Base-by-base conservation (phyloP, 2,113 vertebrate genomes). In the Astur gentilis region DNA sequence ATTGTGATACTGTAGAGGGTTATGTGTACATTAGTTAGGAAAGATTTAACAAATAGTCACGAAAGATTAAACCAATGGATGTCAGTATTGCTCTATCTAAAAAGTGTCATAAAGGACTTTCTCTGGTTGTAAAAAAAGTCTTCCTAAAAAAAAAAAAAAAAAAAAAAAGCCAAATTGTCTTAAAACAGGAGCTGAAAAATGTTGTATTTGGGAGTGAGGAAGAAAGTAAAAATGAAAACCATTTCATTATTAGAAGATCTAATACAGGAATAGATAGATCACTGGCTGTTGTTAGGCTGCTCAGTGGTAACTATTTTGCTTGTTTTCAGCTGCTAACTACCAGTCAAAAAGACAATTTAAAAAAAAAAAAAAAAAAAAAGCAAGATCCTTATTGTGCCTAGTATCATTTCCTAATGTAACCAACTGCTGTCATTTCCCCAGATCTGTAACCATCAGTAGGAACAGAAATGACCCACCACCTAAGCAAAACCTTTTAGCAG, bases 71-170 rank as follows among this genome's bases (percentile, higher is more conserved):
- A 87, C 98, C 98, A 98, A 98, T 96, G 96, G 98, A 98, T 98
- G 98, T 98, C 98, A 98, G 97, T 98, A 93, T 97, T 98, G 95
- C 97, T 97, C 98, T 97, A 97, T 81, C 85, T 73, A 92, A 96
- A 75, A 93, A 89, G 32, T 62, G 62, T 42, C 45, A 61, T 34
- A 69, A 90, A 42, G 78, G 44, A 83, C 81, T 96, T 97, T 97
- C 95, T 97, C 54, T 94, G 97, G 95, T 97, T 95, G 80, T 38
- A 78, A 90, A 93, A 97, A 97, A 95, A 64, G 11, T 61, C 29
- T 80, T 76, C 2, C 4, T 29, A 7, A 38, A 38, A 38, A 38
- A 38, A 38, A 40, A 32, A 49, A 54, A 36, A 84, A 65, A 58
- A 49, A 21, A 3, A 16, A 13, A 14, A 75, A 34, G 0, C 4